phyloP scores from a whole-genome alignment of 2,797 vertebrate species.

The Podarcis siculus region DNA sequence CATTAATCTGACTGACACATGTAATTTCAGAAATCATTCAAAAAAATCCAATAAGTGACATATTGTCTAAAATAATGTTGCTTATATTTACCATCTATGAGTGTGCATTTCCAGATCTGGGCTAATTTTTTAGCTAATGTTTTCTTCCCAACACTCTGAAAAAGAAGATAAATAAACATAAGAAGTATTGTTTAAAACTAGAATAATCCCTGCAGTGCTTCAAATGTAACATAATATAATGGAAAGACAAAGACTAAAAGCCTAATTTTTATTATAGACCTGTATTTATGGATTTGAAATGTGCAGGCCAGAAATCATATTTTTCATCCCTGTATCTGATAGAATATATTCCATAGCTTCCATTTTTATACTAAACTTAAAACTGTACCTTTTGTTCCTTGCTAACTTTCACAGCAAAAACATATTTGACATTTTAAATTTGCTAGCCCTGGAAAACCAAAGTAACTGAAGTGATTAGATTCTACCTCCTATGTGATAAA shows the following conservation, averaged over 20 bases:
- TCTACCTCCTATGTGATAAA: neutral
- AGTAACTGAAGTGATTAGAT: neutral
- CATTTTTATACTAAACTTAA: slow-evolving; percentile 3
- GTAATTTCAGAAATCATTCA: neutral
- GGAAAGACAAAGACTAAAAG: neutral
- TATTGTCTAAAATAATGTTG: neutral
- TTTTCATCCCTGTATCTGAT: neutral
- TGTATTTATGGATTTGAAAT: neutral
- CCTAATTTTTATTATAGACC: slow-evolving; percentile 11
- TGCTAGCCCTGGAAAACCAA: neutral
- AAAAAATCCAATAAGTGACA: slow-evolving; percentile 19
- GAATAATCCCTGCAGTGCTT: slow-evolving; percentile 12
- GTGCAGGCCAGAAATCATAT: slow-evolving; percentile 2
- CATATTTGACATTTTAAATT: slow-evolving; percentile 10
- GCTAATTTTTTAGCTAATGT: slow-evolving; percentile 87
- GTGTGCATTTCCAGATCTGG: slow-evolving; percentile 86
- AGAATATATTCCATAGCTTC: neutral
- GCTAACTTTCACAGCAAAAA: slow-evolving; percentile 23
- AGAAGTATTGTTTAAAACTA: slow-evolving; percentile 30
- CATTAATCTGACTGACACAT: neutral
- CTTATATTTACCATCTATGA: slow-evolving; percentile 86
- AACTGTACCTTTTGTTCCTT: neutral
- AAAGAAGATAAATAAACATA: slow-evolving; percentile 55
- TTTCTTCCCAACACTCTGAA: slow-evolving; percentile 91
- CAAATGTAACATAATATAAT: neutral